These are phyloP conservation scores for Characodon lateralis DNA, from an alignment of 2,797 vertebrate genomes.

Conservation along the genomic window DNA sequence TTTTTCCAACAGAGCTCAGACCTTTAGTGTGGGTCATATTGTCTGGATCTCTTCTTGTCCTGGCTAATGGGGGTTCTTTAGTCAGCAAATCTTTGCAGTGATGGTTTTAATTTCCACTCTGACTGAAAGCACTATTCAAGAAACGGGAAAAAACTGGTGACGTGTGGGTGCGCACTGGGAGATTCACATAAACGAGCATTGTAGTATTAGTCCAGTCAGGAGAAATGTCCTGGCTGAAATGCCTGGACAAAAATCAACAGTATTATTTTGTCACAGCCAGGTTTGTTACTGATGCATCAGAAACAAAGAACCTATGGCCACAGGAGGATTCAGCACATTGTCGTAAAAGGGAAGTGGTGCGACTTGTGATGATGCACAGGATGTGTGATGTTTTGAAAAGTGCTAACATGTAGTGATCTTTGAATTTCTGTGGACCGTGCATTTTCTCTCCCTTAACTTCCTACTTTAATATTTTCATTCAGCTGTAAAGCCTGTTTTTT, in stretches of 20 bases:
- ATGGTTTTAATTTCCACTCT: constrained; percentile 41
- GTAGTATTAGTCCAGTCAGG: constrained; percentile 10
- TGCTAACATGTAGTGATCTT: constrained; percentile 8
- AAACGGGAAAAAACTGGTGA: constrained; percentile 38
- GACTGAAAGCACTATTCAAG: constrained; percentile 48
- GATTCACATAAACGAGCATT: constrained; percentile 29
- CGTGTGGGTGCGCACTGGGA: constrained; percentile 9
- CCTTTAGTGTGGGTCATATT: constrained; percentile 8
- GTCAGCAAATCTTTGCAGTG: constrained; percentile 23
- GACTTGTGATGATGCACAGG: background rate
- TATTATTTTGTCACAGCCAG: background rate
- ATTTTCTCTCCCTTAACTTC: background rate
- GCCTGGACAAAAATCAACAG: constrained; percentile 1
- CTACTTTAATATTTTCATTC: background rate
- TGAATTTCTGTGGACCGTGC: background rate
- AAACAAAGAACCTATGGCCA: background rate
- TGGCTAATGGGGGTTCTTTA: constrained; percentile 16
- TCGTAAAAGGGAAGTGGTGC: constrained; percentile 14
- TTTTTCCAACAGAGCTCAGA: background rate
- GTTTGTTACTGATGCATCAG: background rate
- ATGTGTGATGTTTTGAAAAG: constrained; percentile 13
- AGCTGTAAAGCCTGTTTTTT: background rate
- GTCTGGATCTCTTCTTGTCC: constrained; percentile 8
- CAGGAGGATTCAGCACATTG: background rate
- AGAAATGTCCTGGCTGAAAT: constrained; percentile 3